Evolutionary conservation across 2,113 vertebrate genomes (phyloP).

Genomic region (Ictalurus punctatus): DNA sequence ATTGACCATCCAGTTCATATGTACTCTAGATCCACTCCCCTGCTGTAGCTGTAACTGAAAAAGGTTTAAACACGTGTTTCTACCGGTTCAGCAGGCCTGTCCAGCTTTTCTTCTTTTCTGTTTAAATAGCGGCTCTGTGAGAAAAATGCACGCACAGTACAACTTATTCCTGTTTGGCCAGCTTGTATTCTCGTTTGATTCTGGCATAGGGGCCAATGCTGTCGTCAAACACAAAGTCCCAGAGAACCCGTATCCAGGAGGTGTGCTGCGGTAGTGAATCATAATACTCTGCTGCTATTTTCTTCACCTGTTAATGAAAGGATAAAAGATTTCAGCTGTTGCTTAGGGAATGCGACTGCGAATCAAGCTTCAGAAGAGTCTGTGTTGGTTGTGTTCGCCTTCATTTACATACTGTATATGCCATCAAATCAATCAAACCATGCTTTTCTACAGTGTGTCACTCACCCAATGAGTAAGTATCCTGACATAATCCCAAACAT

Average conservation of each 20-base stretch:
- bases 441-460: background rate
- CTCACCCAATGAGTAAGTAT: background rate
- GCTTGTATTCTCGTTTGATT: conserved; percentile 86
- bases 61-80: conserved; percentile 3
- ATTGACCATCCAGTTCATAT: background rate
- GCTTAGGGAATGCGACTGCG: background rate
- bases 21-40: background rate
- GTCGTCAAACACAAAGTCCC: conserved; percentile 94
- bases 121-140: conserved; percentile 32
- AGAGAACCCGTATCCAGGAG: conserved; percentile 90
- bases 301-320: conserved; percentile 81
- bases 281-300: conserved; percentile 94
- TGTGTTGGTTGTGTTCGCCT: background rate
- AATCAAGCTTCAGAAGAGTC: background rate
- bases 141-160: background rate
- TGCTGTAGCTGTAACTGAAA: background rate
- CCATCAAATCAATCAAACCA: background rate
- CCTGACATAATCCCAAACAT: background rate
- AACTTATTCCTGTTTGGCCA: conserved; percentile 68
- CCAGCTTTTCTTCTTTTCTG: conserved; percentile 43
- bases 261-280: conserved; percentile 88
- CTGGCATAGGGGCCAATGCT: conserved; percentile 86
- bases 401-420: background rate
- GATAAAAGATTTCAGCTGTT: background rate
- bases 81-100: conserved; percentile 35